phyloP scores from a whole-genome alignment of 2,113 vertebrate species.

The Aplodontia rufa region DNA sequence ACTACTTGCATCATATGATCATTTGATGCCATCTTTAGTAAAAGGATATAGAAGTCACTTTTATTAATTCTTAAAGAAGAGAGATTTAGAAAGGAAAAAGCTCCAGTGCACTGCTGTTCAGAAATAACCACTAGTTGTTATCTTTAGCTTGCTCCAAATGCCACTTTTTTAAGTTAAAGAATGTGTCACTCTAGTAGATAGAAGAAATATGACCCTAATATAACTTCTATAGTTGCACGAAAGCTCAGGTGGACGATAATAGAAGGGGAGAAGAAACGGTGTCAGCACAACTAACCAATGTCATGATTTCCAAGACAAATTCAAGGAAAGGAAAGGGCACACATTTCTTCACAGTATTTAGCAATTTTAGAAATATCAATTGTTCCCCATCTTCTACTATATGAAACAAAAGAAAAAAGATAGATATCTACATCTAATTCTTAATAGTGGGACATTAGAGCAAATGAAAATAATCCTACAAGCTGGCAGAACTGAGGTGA shows the following conservation, averaged over 20 bases:
- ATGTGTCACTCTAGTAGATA: background rate
- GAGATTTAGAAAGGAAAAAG: background rate
- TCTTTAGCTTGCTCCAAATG: conserved; percentile 42
- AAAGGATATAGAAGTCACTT: background rate
- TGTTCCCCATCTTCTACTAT: background rate
- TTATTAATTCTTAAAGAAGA: conserved; percentile 41
- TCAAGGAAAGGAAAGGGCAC: conserved; percentile 17
- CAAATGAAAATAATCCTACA: background rate
- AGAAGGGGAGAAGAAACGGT: background rate
- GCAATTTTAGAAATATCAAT: conserved; percentile 37
- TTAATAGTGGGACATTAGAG: background rate
- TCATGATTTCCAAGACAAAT: conserved; percentile 20
- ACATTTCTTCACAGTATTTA: background rate
- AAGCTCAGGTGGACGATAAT: background rate
- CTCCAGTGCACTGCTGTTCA: background rate
- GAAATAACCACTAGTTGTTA: background rate
- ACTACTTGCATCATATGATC: background rate
- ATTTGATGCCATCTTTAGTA: background rate
- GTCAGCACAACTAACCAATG: rapidly evolving
- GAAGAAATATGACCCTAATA: background rate
- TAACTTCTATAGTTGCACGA: background rate
- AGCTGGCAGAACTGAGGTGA: background rate
- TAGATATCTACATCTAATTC: background rate
- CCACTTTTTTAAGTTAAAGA: background rate
- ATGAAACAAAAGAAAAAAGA: background rate